Conservation (phyloP, 2,113 vertebrate species). For the Stomatorhinus ivindoensis region DNA sequence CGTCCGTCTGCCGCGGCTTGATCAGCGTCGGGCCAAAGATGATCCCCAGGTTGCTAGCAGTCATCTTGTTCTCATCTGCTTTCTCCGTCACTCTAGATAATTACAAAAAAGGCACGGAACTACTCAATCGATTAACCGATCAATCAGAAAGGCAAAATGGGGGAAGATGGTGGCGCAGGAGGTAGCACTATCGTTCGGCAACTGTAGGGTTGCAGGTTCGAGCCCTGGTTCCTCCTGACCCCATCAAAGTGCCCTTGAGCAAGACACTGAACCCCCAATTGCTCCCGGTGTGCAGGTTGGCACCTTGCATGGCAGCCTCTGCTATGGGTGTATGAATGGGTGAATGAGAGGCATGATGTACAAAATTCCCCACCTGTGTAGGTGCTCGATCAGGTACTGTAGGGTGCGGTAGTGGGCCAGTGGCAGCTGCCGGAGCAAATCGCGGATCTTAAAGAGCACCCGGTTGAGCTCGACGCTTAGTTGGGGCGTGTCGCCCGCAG, state of each 20-base stretch:
- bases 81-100: constrained; percentile 75
- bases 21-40: constrained; percentile 94
- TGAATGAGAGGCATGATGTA: too few relatives aligned
- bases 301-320: too few relatives aligned
- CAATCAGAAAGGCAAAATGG: background rate
- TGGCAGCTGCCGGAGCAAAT: constrained; percentile 81
- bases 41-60: constrained; percentile 87
- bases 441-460: constrained; percentile 79
- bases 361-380: constrained; percentile 65
- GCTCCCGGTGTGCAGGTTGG: too few relatives aligned
- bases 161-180: too few relatives aligned
- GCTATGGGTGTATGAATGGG: too few relatives aligned
- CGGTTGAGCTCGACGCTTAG: constrained; percentile 69
- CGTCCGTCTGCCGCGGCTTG: constrained; percentile 76
- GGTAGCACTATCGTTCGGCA: too few relatives aligned
- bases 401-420: constrained; percentile 79
- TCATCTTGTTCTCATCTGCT: constrained; percentile 95
- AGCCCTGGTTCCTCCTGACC: too few relatives aligned
- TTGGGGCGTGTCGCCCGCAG: constrained; percentile 48
- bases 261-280: too few relatives aligned
- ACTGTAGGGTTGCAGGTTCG: too few relatives aligned
- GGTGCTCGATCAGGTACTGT: constrained; percentile 79
- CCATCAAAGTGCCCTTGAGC: too few relatives aligned
- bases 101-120: background rate
- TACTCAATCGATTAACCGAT: background rate